Base-by-base conservation (phyloP, 2,888 invertebrate species). In the Drosophila cyrtoloma region DNA sequence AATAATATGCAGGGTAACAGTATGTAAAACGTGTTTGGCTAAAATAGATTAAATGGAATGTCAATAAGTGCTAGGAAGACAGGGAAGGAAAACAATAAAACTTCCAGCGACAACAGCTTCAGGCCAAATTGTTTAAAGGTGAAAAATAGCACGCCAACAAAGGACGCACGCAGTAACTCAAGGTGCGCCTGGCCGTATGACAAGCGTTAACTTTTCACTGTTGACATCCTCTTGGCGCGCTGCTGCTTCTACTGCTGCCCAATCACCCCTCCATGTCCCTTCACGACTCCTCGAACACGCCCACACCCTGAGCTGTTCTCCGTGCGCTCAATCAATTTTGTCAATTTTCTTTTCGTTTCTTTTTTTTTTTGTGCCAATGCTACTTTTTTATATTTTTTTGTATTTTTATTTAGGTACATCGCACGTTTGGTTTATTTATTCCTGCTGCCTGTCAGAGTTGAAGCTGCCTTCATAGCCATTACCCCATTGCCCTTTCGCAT, bases 311-410 rank as follows among this genome's bases (percentile, higher is more conserved):
- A 28, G 44, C 60, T 62, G 72, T 58, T 79, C 58, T 79, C 73
- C 71, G 70, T 74, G 70, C 75, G 89, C 89, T 86, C 86, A 86
- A 86, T 86, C 86, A 86, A 88, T 88, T 88, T 86, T 77, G 74
- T 84, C 83, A 83, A 83, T 82, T 83, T 79, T 81, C 72, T 60
- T 75, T 67, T 66, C 61, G 69, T 61, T 67, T n/a, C n/a, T 50
- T 62, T 47, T 51, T 70, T 62, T 52, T 63, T 53, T 26, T 52
- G 19, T 68, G 30, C 26, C 37, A 30, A 47, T 52, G 51, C 56
- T 63, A 58, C 50, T 66, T 58, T 81, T 71, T 37, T 56, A 7
- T 37, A 26, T 51, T 44, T 59, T 65, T 37, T 19, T 53, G 64
- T 59, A 42, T 61, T 50, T 52, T 69, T 71, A 51, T 70, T 77